These are phyloP conservation scores for Tiliacea citrago DNA, from an alignment of 2,888 invertebrate genomes.

Conservation along the genomic window DNA sequence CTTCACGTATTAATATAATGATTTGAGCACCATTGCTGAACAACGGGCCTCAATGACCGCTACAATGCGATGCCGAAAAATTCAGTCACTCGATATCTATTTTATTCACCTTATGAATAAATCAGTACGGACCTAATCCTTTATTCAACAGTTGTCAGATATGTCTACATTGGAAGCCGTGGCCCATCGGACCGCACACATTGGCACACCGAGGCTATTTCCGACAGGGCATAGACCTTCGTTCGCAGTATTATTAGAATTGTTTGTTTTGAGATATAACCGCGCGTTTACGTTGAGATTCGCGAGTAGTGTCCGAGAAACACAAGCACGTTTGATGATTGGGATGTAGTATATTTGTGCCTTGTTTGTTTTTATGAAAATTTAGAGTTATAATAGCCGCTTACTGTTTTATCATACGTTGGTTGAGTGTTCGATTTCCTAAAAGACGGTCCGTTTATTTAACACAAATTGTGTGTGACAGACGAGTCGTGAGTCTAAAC, in stretches of 20 bases:
- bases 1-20: no score
- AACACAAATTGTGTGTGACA: no score
- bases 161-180: constrained; percentile 51
- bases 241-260: constrained; percentile 46
- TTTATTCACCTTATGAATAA: constrained; percentile 37
- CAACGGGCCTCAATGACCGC: no score
- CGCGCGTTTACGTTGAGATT: constrained; percentile 40
- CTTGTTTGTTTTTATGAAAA: constrained; percentile 16
- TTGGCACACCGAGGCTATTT: constrained; percentile 46
- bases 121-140: constrained; percentile 22
- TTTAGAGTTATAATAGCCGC: constrained; percentile 8
- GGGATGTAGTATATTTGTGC: constrained; percentile 38
- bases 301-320: constrained; percentile 40
- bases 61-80: not conserved
- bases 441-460: not conserved
- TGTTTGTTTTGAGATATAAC: constrained; percentile 48
- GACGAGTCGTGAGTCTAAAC: no score
- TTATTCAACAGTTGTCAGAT: constrained; percentile 53
- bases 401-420: constrained; percentile 11
- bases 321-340: constrained; percentile 28
- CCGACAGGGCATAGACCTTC: constrained; percentile 61
- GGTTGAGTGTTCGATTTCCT: not conserved
- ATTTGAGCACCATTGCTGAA: not conserved
- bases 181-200: constrained; percentile 42
- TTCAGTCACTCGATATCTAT: not conserved